A percentile compares a stretch with the other conserved stretches of the same genome.
These are phyloP conservation scores for Bubo scandiacus DNA, from an alignment of 2,113 vertebrate genomes.

Conservation along the genomic window DNA sequence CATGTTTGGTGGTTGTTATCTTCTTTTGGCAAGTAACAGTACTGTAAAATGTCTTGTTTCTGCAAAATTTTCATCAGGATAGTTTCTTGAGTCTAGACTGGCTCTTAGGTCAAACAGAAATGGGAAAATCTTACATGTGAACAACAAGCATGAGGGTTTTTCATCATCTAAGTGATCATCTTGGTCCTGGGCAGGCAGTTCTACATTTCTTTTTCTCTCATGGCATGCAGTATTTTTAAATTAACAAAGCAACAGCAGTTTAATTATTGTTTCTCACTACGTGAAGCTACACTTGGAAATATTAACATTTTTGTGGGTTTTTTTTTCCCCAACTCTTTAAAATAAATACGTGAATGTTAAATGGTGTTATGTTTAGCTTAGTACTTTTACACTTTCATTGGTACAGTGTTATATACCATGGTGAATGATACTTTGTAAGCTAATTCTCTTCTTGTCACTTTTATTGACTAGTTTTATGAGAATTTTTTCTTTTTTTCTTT, in stretches of 20 bases:
- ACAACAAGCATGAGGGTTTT: background rate
- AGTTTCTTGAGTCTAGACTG: background rate
- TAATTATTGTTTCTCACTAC: background rate
- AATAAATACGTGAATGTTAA: background rate
- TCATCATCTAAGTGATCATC: background rate
- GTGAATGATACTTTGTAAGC: background rate
- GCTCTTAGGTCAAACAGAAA: background rate
- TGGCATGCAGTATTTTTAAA: background rate
- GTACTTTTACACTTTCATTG: background rate
- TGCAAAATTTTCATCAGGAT: background rate
- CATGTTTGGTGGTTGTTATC: background rate
- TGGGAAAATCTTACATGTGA: background rate
- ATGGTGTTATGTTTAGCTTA: background rate
- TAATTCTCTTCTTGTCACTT: background rate
- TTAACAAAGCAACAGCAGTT: background rate
- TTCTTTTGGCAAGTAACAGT: background rate
- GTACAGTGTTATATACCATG: background rate
- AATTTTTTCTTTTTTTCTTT: background rate
- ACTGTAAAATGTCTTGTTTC: background rate
- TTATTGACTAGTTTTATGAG: background rate
- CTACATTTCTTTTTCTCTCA: background rate
- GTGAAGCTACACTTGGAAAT: background rate
- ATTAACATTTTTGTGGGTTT: background rate
- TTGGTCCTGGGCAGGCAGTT: background rate
- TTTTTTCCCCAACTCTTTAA: background rate